Evolutionary conservation across 1,140 invertebrate genomes (phyloP), one percentile per base, ranked within the genome.

Genomic region (Zaprionus nigranus): DNA sequence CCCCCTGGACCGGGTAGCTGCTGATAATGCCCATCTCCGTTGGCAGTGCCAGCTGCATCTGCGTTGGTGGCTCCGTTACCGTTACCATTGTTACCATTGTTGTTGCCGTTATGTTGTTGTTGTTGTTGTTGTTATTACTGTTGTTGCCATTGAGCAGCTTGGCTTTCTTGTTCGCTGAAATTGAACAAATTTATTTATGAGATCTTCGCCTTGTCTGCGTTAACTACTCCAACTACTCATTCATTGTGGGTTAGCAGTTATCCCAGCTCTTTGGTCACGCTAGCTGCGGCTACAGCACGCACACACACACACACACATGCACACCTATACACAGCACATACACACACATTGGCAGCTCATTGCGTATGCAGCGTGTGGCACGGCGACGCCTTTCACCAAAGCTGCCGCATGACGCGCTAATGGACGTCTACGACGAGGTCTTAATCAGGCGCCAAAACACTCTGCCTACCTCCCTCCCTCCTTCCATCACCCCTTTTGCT

Each of bases 131-230:
- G 34, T 43, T 66, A n/a, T 28, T 67, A 40, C 54, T 79, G 74
- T 61, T 53, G 60, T 71, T 72, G 67, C 79, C 87, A 84, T 86
- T 93, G 56, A 93, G 84, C 46, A 93, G 88, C 76, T 92, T 93
- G 78, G 92, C 92, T 92, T 93, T 93, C 91, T 93, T 93, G 91
- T 92, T 93, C 86, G 92, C 92, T 93, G 88, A 76, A 92, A 92
- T 91, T 85, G 80, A 91, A 92, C 88, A 81, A 92, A 90, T 91
- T 90, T 92, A 88, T 88, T 84, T 73, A 90, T 84, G 62, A 81
- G 75, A 57, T 64, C 72, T 62, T 36, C 57, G 72, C 28, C 53
- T 30, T 68, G 68, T 66, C 63, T 75, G 53, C 66, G 72, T 63
- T 75, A 74, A 73, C 54, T 61, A 13, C 75, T 65, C 13, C 20